Evolutionary conservation across 2,888 invertebrate species (phyloP).

Genomic region (Arge pagana): DNA sequence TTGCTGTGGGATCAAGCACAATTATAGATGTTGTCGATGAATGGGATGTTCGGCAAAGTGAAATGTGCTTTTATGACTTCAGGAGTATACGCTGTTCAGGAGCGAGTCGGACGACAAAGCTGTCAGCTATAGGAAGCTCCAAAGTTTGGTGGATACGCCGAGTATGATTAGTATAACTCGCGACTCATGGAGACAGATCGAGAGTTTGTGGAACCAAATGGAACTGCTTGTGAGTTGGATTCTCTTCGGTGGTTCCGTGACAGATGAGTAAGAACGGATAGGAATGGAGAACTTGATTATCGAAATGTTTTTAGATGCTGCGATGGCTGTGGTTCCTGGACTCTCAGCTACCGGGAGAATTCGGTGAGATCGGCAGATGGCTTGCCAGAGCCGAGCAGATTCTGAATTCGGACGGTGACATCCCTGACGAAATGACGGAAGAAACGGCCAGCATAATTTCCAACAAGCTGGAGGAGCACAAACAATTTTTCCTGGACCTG

Average conservation of each 20-base stretch:
- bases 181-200: conserved; percentile 85
- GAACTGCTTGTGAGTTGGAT: conserved; percentile 60
- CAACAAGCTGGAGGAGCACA: conserved; percentile 86
- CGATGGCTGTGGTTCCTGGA: conserved; percentile 92
- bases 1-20: too few relatives aligned
- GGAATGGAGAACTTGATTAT: conserved; percentile 5
- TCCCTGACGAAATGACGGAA: conserved; percentile 84
- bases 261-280: too few relatives aligned
- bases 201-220: conserved; percentile 79
- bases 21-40: too few relatives aligned
- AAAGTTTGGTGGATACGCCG: conserved; percentile 78
- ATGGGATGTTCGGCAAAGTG: too few relatives aligned
- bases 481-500: conserved; percentile 84
- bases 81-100: conserved; percentile 80
- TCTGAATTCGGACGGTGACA: conserved; percentile 75
- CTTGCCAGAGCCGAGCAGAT: conserved; percentile 84
- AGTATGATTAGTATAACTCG: conserved; percentile 80
- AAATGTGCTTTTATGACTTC: too few relatives aligned
- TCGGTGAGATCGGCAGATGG: conserved; percentile 88
- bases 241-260: background rate
- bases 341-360: conserved; percentile 81
- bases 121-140: conserved; percentile 75
- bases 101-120: conserved; percentile 76
- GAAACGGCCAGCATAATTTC: conserved; percentile 87
- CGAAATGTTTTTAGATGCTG: conserved; percentile 64